A percentile compares a stretch with the other conserved stretches of the same genome.
Conservation (phyloP, 2,113 vertebrate genomes). For the Callipepla californica region DNA sequence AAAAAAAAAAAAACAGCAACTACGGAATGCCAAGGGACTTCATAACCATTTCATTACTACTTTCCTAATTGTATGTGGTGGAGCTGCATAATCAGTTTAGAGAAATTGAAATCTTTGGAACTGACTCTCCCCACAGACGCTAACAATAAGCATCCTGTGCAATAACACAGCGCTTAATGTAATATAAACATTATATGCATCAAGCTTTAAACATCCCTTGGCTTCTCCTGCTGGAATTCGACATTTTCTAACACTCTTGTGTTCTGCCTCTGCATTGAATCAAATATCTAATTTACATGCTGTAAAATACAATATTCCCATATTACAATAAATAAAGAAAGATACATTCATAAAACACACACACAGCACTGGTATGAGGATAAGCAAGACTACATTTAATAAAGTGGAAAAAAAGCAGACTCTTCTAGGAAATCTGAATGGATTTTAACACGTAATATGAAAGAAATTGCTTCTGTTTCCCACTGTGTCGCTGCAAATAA, state of each 20-base stretch:
- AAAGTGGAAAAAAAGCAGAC: constrained; percentile 71
- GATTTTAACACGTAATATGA: constrained; percentile 56
- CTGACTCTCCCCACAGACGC: constrained; percentile 85
- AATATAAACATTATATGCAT: constrained; percentile 85
- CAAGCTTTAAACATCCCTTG: constrained; percentile 75
- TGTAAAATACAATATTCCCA: constrained; percentile 84
- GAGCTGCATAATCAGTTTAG: constrained; percentile 88
- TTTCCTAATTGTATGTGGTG: constrained; percentile 85
- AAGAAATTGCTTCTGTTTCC: constrained; percentile 59
- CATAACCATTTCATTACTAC: constrained; percentile 91
- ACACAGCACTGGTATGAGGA: constrained; percentile 53
- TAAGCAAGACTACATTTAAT: constrained; percentile 73
- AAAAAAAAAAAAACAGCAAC: constrained; percentile 79
- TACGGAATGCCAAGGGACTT: constrained; percentile 85
- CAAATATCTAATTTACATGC: constrained; percentile 82
- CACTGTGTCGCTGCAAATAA: constrained; percentile 23
- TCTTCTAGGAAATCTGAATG: constrained; percentile 70
- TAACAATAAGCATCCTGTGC: constrained; percentile 82
- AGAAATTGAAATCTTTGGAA: constrained; percentile 91
- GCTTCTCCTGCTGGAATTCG: constrained; percentile 76
- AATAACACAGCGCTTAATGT: constrained; percentile 83
- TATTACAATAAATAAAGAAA: constrained; percentile 82
- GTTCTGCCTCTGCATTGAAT: constrained; percentile 79
- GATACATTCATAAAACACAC: constrained; percentile 73
- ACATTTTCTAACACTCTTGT: constrained; percentile 77